Conservation (phyloP, 2,113 vertebrate genomes). For the Toxostoma redivivum region DNA sequence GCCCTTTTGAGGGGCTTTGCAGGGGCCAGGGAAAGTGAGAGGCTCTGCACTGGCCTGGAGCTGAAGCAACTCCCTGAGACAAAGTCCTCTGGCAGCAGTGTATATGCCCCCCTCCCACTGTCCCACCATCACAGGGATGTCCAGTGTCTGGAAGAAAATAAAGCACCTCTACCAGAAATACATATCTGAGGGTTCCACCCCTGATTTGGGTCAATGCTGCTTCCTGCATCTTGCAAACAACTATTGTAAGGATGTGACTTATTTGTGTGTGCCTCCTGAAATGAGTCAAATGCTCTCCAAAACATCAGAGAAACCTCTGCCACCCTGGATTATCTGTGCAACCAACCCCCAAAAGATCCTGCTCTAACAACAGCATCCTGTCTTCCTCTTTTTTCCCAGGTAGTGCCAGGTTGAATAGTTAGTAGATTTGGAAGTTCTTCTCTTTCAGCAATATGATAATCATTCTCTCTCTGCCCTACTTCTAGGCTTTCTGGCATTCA, state of each 20-base stretch:
- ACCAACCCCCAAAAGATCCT: background rate
- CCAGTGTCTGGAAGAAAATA: background rate
- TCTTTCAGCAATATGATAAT: background rate
- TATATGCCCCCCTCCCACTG: background rate
- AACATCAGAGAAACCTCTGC: background rate
- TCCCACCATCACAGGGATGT: background rate
- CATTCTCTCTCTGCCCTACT: background rate
- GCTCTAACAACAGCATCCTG: background rate
- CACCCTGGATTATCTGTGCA: background rate
- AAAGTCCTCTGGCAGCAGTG: fast-evolving
- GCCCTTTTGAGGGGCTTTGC: background rate
- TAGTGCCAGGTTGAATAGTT: background rate
- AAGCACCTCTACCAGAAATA: background rate
- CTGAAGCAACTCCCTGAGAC: background rate
- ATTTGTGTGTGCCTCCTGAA: background rate
- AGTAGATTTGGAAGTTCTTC: background rate
- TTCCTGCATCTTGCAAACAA: background rate
- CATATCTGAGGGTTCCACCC: background rate
- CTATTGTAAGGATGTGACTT: background rate
- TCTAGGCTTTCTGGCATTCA: background rate
- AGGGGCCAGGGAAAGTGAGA: background rate
- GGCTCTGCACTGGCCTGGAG: background rate
- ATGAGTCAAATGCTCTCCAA: background rate
- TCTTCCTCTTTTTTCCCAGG: background rate
- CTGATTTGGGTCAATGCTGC: background rate